Base-by-base conservation (phyloP, 2,797 vertebrate genomes). In the Chromis chromis region DNA sequence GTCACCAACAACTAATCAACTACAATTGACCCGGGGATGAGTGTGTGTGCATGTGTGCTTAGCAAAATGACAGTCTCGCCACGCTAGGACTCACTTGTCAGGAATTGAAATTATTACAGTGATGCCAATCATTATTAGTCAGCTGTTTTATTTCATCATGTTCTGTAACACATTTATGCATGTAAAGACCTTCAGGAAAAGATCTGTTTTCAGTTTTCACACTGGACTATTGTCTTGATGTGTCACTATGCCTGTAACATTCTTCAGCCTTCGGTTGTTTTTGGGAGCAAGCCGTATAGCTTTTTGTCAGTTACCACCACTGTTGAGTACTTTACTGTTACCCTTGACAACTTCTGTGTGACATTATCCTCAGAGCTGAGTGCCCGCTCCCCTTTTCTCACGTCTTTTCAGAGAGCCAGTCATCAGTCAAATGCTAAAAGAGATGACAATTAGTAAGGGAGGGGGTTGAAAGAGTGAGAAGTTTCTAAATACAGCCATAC, bases 401-500 rank as follows among this genome's bases (percentile, higher is more conserved):
- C 67, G 17, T 88, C 81, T 85, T 90, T 83, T 69, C 83, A 81
- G 82, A 79, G 86, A 88, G 79, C 76, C 84, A 86, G 89, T 90
- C 88, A 91, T 90, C 87, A 86, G 92, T 92, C 89, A 92, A 88
- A 84, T 1, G 70, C 88, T 84, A 82, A 89, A 88, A 84, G 84
- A 91, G 82, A 90, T 85, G 88, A 92, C 88, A 91, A 91, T 90
- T 92, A 91, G 86, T 86, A 79, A 67, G 49, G 83, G 81, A 79
- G 75, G 82, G 86, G 75, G 82, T 54, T 84, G 84, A 85, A 81
- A 80, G 88, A 86, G 86, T 90, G 91, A 90, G 89, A 92, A 90
- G 87, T 89, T 92, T 94, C 91, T 94, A 94, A 93, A 93, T 92
- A 80, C 86, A 92, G 92, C 87, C 78, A 13, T 73, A 84, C 89